Conservation (phyloP, 2,113 vertebrate genomes). For the Cyanocitta stelleri region DNA sequence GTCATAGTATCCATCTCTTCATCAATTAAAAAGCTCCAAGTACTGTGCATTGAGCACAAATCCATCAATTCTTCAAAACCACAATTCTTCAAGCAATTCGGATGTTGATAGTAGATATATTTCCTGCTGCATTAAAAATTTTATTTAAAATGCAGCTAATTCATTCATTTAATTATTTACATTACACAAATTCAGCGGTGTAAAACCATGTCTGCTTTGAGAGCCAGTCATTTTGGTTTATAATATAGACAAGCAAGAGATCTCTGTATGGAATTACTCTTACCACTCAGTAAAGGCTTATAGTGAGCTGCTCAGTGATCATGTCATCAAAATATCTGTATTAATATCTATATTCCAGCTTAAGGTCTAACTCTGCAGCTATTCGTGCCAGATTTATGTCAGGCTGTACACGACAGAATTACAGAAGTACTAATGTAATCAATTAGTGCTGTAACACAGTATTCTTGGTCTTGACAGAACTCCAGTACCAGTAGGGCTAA, state of each 20-base stretch:
- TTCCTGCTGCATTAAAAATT: not conserved
- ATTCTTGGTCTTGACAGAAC: not conserved
- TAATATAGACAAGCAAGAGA: not conserved
- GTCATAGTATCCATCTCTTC: not conserved
- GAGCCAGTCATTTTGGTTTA: not conserved
- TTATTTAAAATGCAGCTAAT: not conserved
- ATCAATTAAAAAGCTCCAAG: not conserved
- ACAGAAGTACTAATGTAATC: not conserved
- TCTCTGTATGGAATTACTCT: not conserved
- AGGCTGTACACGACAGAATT: not conserved
- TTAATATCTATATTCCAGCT: not conserved
- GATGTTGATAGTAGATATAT: not conserved
- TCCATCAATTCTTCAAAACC: not conserved
- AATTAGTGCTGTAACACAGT: not conserved
- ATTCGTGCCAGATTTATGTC: not conserved
- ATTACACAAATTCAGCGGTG: not conserved
- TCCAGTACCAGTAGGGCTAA: not conserved
- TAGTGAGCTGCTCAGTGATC: not conserved
- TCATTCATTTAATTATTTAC: not conserved
- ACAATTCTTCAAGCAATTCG: not conserved
- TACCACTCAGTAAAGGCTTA: not conserved
- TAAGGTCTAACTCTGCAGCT: not conserved
- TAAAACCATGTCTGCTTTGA: not conserved
- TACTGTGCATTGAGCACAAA: not conserved
- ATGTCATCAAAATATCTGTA: not conserved